Percentiles rank a stretch among this genome's conserved stretches.
Evolutionary conservation across 1,140 invertebrate species (phyloP).

Genomic region (Helicoverpa armigera): DNA sequence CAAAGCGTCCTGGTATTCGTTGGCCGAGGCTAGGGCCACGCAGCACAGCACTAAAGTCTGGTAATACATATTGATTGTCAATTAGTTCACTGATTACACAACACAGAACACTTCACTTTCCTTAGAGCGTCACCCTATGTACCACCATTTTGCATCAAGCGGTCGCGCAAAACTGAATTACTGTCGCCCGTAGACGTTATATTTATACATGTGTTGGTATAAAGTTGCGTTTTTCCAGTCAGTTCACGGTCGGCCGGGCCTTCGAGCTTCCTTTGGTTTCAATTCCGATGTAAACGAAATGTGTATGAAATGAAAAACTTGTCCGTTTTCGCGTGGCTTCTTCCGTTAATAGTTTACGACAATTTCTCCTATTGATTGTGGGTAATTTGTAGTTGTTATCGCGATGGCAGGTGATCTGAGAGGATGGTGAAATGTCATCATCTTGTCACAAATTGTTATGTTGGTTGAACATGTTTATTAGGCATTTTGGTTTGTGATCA

Average conservation of each 20-base stretch:
- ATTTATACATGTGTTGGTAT: conserved; percentile 83
- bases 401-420: conserved; percentile 20
- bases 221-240: conserved; percentile 82
- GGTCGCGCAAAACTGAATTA: conserved; percentile 84
- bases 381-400: conserved; percentile 65
- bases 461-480: conserved; percentile 25
- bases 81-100: conserved; percentile 65
- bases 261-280: conserved; percentile 69
- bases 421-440: conserved; percentile 18
- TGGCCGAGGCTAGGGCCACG: conserved; percentile 61
- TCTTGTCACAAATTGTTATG: conserved; percentile 30
- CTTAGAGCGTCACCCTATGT: conserved; percentile 64
- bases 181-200: conserved; percentile 76
- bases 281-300: conserved; percentile 77
- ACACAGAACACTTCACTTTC: conserved; percentile 77
- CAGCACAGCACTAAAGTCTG: conserved; percentile 67
- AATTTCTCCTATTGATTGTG: conserved; percentile 63
- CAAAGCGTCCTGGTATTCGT: conserved; percentile 69
- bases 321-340: conserved; percentile 71
- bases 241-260: conserved; percentile 76
- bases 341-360: conserved; percentile 70
- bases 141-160: conserved; percentile 82
- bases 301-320: conserved; percentile 63
- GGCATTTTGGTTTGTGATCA: not conserved
- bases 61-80: conserved; percentile 66